Conservation (phyloP, 2,797 vertebrate species). For the Periparus ater region DNA sequence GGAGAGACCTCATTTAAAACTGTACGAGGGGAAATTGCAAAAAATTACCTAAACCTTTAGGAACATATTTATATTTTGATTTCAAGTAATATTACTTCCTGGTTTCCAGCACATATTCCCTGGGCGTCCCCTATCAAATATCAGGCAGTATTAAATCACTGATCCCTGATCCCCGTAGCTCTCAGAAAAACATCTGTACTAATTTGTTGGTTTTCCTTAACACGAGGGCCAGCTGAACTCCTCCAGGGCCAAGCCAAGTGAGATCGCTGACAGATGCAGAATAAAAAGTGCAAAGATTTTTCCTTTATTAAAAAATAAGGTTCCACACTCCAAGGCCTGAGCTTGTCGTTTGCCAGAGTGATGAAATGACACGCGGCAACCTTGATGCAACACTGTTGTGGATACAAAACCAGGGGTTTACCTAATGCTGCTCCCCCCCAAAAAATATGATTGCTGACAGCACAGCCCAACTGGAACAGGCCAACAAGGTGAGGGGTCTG, state of each 20-base stretch:
- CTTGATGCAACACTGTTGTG: conserved; percentile 26
- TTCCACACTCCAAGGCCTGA: neutral
- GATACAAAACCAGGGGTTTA: neutral
- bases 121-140: conserved; percentile 69
- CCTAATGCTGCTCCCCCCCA: neutral
- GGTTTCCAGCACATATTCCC: conserved; percentile 61
- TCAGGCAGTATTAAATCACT: conserved; percentile 72
- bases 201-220: conserved; percentile 70
- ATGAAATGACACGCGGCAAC: conserved; percentile 49
- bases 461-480: neutral
- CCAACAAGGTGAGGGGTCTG: neutral
- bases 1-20: conserved; percentile 41
- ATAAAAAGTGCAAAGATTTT: conserved; percentile 36
- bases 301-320: conserved; percentile 55
- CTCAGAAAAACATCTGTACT: conserved; percentile 72
- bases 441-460: neutral
- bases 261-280: conserved; percentile 71
- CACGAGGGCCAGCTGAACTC: conserved; percentile 61
- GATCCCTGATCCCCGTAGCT: conserved; percentile 56
- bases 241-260: conserved; percentile 48
- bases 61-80: conserved; percentile 74
- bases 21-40: conserved; percentile 63
- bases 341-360: neutral
- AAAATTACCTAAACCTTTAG: conserved; percentile 73
- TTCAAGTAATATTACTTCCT: conserved; percentile 73